These are phyloP conservation scores for Polylopha cassiicola DNA, from an alignment of 2,888 invertebrate genomes.

Conservation along the genomic window DNA sequence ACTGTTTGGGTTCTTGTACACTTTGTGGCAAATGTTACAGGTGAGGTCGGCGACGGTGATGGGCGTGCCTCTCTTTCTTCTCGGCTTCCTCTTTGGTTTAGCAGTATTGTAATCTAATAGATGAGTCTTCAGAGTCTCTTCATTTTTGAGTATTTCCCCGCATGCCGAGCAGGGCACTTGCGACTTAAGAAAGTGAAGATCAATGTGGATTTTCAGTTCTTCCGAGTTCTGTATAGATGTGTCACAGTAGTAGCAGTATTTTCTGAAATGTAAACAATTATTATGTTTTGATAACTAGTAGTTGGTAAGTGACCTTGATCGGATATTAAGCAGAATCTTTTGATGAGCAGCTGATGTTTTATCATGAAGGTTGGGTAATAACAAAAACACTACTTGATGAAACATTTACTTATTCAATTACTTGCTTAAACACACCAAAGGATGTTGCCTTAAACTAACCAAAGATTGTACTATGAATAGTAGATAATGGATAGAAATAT, in stretches of 20 bases:
- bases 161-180: conserved; percentile 49
- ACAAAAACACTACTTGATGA: no score
- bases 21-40: conserved; percentile 57
- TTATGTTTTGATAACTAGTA: no score
- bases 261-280: conserved; percentile 35
- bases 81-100: conserved; percentile 46
- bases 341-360: no score
- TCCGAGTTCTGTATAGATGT: conserved; percentile 3
- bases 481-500: no score
- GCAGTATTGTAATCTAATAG: conserved; percentile 41
- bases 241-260: conserved; percentile 33
- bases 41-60: conserved; percentile 61
- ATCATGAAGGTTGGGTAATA: no score
- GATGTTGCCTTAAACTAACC: no score
- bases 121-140: conserved; percentile 48
- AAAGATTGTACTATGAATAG: no score
- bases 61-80: conserved; percentile 55
- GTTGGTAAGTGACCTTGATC: no score
- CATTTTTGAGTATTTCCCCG: conserved; percentile 54
- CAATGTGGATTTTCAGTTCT: conserved; percentile 21
- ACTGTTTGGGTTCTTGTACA: conserved; percentile 53
- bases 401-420: no score
- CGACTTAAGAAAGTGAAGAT: conserved; percentile 40
- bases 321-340: no score
- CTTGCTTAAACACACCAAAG: no score